Percentiles rank a stretch among this genome's conserved stretches.
These are phyloP conservation scores for Drosophila pseudoobscura DNA, from an alignment of 1,140 invertebrate genomes.

Conservation along the genomic window DNA sequence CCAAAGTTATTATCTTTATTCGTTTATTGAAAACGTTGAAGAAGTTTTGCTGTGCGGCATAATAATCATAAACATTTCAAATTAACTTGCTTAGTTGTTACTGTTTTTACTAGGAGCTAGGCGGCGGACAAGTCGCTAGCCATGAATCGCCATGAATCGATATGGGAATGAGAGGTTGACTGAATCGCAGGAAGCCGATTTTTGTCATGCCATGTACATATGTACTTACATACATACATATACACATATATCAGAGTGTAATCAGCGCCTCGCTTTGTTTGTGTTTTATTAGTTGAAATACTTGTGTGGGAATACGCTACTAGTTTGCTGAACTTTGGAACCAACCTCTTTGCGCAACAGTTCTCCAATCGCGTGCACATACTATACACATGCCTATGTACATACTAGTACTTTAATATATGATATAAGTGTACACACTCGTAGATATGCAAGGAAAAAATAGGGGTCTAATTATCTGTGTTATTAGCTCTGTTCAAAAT, in stretches of 20 bases:
- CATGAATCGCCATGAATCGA: constrained; percentile 5
- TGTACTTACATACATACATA: too few relatives aligned
- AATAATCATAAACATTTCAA: constrained; percentile 48
- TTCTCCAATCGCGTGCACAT: constrained; percentile 11
- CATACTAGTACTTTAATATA: constrained; percentile 15
- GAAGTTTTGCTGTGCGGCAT: constrained; percentile 25
- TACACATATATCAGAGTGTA: constrained; percentile 18
- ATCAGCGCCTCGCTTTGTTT: constrained; percentile 31
- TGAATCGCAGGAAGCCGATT: constrained; percentile 27
- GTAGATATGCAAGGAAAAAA: constrained; percentile 22
- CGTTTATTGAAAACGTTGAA: constrained; percentile 45
- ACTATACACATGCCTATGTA: constrained; percentile 13
- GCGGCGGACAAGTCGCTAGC: background rate
- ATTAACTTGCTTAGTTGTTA: constrained; percentile 2
- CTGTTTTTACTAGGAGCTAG: constrained; percentile 38
- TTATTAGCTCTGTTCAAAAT: constrained; percentile 8
- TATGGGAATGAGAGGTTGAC: background rate
- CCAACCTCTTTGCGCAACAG: constrained; percentile 8
- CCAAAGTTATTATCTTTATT: constrained; percentile 42
- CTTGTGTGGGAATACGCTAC: constrained; percentile 19
- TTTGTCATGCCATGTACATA: constrained; percentile 26
- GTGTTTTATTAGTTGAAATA: constrained; percentile 48
- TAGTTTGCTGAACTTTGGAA: constrained; percentile 50
- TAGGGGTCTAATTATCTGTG: constrained; percentile 20
- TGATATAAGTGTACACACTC: constrained; percentile 13